Evolutionary conservation across 2,113 vertebrate species (phyloP).

Genomic region (Gnathonemus longibarbis): DNA sequence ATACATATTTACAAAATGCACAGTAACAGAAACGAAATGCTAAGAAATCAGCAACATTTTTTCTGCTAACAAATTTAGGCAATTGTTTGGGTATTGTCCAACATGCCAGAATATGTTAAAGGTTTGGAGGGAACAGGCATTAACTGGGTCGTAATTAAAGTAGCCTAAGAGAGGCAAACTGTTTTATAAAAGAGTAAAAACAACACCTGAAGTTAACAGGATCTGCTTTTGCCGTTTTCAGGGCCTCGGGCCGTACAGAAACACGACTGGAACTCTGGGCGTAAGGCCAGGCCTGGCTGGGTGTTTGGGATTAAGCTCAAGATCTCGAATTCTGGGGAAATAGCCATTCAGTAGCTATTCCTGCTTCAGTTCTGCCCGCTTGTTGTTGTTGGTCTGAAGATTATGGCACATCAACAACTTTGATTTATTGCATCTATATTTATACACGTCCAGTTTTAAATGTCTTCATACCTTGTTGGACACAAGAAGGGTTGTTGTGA

Average conservation of each 20-base stretch:
- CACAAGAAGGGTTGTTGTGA: not conserved
- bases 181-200: not conserved
- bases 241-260: not conserved
- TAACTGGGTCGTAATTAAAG: not conserved
- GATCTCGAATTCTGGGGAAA: not conserved
- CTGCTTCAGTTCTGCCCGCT: not conserved
- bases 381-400: not conserved
- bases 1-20: not conserved
- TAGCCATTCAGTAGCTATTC: not conserved
- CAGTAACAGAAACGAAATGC: not conserved
- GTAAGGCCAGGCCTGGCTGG: not conserved
- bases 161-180: not conserved
- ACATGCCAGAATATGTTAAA: not conserved
- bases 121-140: not conserved
- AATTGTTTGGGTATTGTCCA: not conserved
- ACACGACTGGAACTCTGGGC: not conserved
- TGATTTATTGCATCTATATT: not conserved
- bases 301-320: constrained; percentile 1
- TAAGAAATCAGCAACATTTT: not conserved
- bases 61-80: not conserved
- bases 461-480: not conserved
- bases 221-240: not conserved
- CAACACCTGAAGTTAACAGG: not conserved
- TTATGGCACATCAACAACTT: not conserved
- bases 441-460: not conserved